phyloP scores from a whole-genome alignment of 2,888 invertebrate genomes.

The Zootermopsis nevadensis region DNA sequence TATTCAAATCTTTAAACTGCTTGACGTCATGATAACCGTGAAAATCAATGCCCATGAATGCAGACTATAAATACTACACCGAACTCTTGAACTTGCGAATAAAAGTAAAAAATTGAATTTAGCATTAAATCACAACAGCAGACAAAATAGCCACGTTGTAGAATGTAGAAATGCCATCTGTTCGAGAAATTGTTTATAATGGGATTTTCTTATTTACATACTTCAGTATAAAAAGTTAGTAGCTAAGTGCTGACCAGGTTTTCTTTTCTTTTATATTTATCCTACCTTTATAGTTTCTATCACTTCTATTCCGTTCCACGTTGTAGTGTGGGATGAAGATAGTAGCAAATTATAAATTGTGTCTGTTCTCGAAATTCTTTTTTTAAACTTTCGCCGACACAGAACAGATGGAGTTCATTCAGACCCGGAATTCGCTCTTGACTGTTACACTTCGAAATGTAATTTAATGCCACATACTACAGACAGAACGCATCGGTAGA shows the following conservation, averaged over 20 bases:
- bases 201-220: background rate
- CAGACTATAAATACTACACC: background rate
- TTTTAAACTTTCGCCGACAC: background rate
- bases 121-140: background rate
- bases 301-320: background rate
- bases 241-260: background rate
- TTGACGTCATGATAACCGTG: too few species aligned
- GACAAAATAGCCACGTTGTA: background rate
- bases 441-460: background rate
- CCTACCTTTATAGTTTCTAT: background rate
- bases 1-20: too few species aligned
- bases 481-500: background rate
- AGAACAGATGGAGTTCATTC: background rate
- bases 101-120: background rate
- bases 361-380: background rate
- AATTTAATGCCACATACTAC: slow-evolving; percentile 13
- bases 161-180: background rate
- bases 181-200: background rate
- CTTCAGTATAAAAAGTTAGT: background rate
- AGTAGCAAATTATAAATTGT: background rate
- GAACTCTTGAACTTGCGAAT: background rate
- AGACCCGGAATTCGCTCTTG: background rate
- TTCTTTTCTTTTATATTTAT: background rate
- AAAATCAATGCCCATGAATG: background rate
- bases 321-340: background rate